phyloP scores from a whole-genome alignment of 2,888 invertebrate species.

The Oxytorus armatus region DNA sequence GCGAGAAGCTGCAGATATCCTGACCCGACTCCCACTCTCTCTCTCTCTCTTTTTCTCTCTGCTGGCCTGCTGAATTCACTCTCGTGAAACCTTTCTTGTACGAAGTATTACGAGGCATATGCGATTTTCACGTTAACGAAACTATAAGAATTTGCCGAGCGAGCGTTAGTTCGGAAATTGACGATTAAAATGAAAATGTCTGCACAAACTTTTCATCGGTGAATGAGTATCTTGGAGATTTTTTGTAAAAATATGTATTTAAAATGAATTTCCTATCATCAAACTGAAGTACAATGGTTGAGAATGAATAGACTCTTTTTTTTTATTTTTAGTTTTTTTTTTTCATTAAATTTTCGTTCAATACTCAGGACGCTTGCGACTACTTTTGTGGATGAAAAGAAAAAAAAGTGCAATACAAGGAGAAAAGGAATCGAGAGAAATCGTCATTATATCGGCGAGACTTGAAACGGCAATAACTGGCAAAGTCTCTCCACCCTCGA shows the following conservation, averaged over 20 bases:
- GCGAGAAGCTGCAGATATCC: slow-evolving; percentile 19
- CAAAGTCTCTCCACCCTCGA: slow-evolving; percentile 1
- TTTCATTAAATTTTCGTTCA: too few relatives aligned
- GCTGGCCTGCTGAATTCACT: slow-evolving; percentile 2
- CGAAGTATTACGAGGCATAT: background rate
- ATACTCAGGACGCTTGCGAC: background rate
- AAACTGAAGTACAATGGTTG: too few relatives aligned
- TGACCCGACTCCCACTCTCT: slow-evolving; percentile 21
- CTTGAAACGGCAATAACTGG: background rate
- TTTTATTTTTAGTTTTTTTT: too few relatives aligned
- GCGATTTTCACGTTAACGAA: background rate
- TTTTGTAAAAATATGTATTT: too few relatives aligned
- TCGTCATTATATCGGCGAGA: slow-evolving; percentile 5
- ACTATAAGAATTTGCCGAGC: background rate
- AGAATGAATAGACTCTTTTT: too few relatives aligned
- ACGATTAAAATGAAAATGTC: slow-evolving; percentile 2
- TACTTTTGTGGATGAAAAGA: background rate
- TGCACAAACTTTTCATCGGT: background rate
- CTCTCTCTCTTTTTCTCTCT: too few relatives aligned
- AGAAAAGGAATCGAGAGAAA: slow-evolving; percentile 34
- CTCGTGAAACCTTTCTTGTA: slow-evolving; percentile 2
- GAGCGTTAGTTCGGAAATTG: background rate
- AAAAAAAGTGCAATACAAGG: background rate
- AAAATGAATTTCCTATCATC: too few relatives aligned
- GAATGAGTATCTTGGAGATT: too few relatives aligned